Percentiles rank a stretch among this genome's conserved stretches.
Evolutionary conservation across 2,797 vertebrate species (phyloP).

Genomic region (Melanotaenia trifasciata): DNA sequence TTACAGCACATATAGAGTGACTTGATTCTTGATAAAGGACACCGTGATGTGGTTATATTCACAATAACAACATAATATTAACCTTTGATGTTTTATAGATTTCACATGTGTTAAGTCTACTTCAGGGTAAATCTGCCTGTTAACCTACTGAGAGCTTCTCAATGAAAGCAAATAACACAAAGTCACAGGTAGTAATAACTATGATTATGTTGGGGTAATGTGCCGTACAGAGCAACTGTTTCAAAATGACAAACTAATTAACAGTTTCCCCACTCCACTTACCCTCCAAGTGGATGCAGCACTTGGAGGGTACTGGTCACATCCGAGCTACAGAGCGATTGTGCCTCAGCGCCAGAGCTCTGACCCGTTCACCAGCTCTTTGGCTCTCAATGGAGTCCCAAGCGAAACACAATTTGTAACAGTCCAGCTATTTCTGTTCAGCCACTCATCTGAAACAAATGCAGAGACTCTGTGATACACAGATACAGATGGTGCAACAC

Average conservation of each 20-base stretch:
- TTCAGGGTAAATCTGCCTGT: neutral
- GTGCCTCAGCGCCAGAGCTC: slow-evolving; percentile 53
- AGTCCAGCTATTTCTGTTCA: slow-evolving; percentile 78
- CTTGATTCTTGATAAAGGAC: neutral
- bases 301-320: slow-evolving; percentile 1
- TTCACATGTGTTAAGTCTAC: neutral
- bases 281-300: slow-evolving; percentile 9
- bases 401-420: slow-evolving; percentile 82
- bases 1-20: neutral
- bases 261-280: slow-evolving; percentile 2
- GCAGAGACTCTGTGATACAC: slow-evolving; percentile 66
- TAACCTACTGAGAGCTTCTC: neutral
- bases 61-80: neutral
- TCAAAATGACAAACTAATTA: neutral
- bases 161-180: slow-evolving; percentile 1
- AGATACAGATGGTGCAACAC: slow-evolving; percentile 64
- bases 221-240: neutral
- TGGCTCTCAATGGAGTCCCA: slow-evolving; percentile 65
- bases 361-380: slow-evolving; percentile 81
- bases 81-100: neutral
- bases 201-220: neutral
- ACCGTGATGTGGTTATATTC: neutral
- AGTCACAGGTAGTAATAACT: too few relatives aligned
- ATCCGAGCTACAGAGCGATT: slow-evolving; percentile 14
- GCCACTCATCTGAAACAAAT: slow-evolving; percentile 80